Conservation (phyloP, 1,140 invertebrate genomes). For the Pseudoatta argentina region DNA sequence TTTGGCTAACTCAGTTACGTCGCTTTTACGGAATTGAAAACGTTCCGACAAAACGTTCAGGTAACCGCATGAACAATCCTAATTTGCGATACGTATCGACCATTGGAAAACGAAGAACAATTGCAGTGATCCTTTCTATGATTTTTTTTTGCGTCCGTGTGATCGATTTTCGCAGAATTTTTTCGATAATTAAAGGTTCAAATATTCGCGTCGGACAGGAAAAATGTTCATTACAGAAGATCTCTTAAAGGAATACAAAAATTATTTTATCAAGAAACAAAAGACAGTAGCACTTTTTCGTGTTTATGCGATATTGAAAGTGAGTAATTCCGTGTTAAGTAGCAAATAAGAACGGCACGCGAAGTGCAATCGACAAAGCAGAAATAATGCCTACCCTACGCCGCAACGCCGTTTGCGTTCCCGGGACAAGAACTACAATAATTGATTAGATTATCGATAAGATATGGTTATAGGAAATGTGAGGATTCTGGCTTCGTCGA, state of each 20-base stretch:
- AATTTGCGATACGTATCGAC: slow-evolving; percentile 66
- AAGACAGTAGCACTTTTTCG: background rate
- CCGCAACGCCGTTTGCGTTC: slow-evolving; percentile 36
- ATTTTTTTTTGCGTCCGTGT: background rate
- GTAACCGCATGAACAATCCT: slow-evolving; percentile 68
- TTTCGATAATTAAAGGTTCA: slow-evolving; percentile 3
- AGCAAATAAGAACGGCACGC: slow-evolving; percentile 52
- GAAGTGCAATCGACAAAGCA: slow-evolving; percentile 65
- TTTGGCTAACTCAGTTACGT: slow-evolving; percentile 73
- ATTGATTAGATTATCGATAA: slow-evolving; percentile 81
- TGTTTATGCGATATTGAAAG: background rate
- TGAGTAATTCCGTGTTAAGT: slow-evolving; percentile 53
- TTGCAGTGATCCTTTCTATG: slow-evolving; percentile 34
- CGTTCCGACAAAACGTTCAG: slow-evolving; percentile 70
- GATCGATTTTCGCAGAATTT: slow-evolving; percentile 30
- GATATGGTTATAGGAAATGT: slow-evolving; percentile 80
- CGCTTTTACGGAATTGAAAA: slow-evolving; percentile 78
- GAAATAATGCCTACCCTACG: slow-evolving; percentile 72
- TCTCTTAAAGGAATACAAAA: background rate
- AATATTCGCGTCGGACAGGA: background rate
- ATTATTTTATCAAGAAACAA: background rate
- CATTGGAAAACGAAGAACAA: slow-evolving; percentile 54
- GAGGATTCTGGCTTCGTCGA: slow-evolving; percentile 73
- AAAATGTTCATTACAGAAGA: background rate
- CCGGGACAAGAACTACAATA: slow-evolving; percentile 76